A percentile compares a stretch with the other conserved stretches of the same genome.
These are phyloP conservation scores for Pachycephus smyrnensis DNA, from an alignment of 2,888 invertebrate species.

Conservation along the genomic window DNA sequence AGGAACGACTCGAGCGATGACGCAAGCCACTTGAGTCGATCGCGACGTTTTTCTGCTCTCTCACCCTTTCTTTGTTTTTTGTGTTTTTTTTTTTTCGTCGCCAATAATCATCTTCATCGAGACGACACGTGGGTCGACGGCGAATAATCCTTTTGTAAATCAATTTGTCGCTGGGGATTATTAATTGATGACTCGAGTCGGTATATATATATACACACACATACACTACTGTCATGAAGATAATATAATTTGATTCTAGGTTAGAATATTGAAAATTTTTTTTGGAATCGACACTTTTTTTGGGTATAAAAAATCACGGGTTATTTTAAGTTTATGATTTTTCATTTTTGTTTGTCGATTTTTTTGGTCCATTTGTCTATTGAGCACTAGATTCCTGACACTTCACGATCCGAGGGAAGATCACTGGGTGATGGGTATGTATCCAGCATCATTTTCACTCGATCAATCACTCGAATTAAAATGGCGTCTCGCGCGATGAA, in stretches of 20 bases:
- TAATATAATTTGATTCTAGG: background rate
- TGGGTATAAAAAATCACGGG: background rate
- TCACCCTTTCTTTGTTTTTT: background rate
- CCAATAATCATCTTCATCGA: background rate
- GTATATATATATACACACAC: background rate
- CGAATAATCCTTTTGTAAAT: background rate
- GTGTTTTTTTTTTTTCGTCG: background rate
- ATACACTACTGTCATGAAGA: background rate
- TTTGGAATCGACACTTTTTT: background rate
- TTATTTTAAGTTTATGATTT: background rate
- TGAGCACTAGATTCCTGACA: background rate
- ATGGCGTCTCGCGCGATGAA: background rate
- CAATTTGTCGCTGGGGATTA: background rate
- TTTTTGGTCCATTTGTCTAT: background rate
- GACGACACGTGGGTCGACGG: background rate
- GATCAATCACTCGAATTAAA: background rate
- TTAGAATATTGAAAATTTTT: background rate
- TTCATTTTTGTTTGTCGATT: background rate
- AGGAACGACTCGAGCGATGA: conserved; percentile 44
- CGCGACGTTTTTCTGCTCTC: background rate
- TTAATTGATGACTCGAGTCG: background rate
- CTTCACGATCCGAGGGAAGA: background rate
- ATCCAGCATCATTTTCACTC: background rate
- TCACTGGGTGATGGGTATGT: background rate
- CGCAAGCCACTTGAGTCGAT: conserved; percentile 38